phyloP scores from a whole-genome alignment of 2,888 invertebrate species.

The Resseliella maxima region DNA sequence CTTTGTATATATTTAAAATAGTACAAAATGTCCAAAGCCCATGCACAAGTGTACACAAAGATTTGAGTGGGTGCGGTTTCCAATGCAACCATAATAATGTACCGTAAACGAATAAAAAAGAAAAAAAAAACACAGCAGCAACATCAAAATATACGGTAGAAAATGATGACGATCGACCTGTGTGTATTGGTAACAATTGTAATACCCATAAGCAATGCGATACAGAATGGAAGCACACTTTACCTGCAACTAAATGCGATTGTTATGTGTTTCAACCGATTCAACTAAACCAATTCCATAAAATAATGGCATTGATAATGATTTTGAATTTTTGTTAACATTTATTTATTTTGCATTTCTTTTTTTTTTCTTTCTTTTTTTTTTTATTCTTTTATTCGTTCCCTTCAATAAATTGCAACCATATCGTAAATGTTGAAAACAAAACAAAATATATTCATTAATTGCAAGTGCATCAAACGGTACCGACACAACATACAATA shows the following conservation, averaged over 20 bases:
- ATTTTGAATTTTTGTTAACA: conserved; percentile 1
- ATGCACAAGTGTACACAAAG: background rate
- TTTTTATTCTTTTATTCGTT: background rate
- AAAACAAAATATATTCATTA: background rate
- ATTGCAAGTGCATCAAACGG: conserved; percentile 46
- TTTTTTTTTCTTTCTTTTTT: background rate
- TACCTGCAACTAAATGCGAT: background rate
- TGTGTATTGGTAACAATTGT: conserved; percentile 17
- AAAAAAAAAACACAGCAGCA: background rate
- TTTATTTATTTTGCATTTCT: background rate
- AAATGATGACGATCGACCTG: background rate
- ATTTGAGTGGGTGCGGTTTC: conserved; percentile 48
- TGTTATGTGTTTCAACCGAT: background rate
- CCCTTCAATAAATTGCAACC: background rate
- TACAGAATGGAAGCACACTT: background rate
- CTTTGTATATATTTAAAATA: background rate
- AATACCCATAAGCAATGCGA: background rate
- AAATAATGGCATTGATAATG: conserved; percentile 44
- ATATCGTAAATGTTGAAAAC: background rate
- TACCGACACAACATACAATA: background rate
- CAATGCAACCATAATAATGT: conserved; percentile 39
- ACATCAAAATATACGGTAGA: background rate
- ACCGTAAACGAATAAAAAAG: background rate
- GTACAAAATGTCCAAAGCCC: background rate
- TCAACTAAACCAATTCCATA: conserved; percentile 24